Percentiles rank a stretch among this genome's conserved stretches.
Conservation (phyloP, 2,888 invertebrate species). For the Brenthis daphne region DNA sequence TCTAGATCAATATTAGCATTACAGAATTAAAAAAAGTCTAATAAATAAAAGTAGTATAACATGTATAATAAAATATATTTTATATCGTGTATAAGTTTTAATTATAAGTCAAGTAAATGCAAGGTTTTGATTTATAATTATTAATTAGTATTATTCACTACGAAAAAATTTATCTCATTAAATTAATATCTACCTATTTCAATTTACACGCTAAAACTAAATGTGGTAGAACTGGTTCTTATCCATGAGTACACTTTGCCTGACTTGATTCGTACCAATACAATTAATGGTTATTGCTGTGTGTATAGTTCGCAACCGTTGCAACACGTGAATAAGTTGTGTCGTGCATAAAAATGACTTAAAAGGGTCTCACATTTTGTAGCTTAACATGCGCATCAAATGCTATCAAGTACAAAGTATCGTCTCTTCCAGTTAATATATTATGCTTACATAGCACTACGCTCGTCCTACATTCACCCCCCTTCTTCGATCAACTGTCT, state of each 20-base stretch:
- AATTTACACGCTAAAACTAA: conserved; percentile 19
- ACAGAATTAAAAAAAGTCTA: not conserved
- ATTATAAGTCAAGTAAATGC: not conserved
- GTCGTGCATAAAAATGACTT: conserved; percentile 25
- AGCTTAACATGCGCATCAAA: conserved; percentile 43
- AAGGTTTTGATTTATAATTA: not conserved
- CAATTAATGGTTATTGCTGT: conserved; percentile 22
- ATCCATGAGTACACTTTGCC: conserved; percentile 21
- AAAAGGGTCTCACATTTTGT: conserved; percentile 29
- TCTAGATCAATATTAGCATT: conserved; percentile 15
- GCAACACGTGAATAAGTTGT: not conserved
- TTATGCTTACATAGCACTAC: conserved; percentile 49
- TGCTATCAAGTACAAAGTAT: conserved; percentile 45
- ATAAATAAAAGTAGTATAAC: conserved; percentile 1
- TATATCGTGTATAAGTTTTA: not conserved
- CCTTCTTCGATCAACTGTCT: conserved; percentile 73
- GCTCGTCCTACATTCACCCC: conserved; percentile 77
- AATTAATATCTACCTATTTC: conserved; percentile 2
- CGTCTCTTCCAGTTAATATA: conserved; percentile 57
- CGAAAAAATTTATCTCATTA: not conserved
- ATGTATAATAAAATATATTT: not conserved
- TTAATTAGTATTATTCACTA: conserved; percentile 7
- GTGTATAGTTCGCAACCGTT: conserved; percentile 17
- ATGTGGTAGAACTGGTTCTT: conserved; percentile 27
- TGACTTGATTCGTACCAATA: conserved; percentile 28